phyloP scores from a whole-genome alignment of 2,113 vertebrate genomes.

The Talpa occidentalis region DNA sequence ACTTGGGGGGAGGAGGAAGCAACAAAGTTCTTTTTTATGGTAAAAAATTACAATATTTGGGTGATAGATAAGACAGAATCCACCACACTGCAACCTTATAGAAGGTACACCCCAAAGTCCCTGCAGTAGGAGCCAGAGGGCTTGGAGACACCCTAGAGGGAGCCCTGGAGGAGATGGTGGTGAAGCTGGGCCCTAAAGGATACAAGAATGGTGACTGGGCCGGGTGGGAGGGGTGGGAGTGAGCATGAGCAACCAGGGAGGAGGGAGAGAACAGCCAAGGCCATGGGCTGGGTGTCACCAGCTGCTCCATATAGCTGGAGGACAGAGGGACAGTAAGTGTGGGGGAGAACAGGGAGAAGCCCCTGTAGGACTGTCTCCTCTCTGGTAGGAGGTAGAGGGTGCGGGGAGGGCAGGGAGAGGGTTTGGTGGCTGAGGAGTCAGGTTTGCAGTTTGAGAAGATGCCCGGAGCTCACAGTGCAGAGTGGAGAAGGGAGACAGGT shows the following conservation, averaged over 20 bases:
- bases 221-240: no score
- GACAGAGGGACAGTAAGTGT: neutral
- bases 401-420: no score
- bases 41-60: neutral
- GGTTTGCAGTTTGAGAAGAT: neutral
- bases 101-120: neutral
- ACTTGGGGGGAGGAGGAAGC: neutral
- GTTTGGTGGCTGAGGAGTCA: neutral
- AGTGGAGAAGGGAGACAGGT: neutral
- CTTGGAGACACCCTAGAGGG: neutral
- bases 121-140: neutral
- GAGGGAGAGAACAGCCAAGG: neutral
- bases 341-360: neutral
- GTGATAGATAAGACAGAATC: neutral
- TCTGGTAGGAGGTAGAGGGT: no score
- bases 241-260: neutral
- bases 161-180: neutral
- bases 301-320: neutral
- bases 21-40: neutral
- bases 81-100: neutral
- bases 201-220: rapidly evolving
- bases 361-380: neutral
- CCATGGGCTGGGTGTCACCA: neutral
- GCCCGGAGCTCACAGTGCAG: no score
- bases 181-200: neutral